Base-by-base conservation (phyloP, 2,797 vertebrate genomes). In the Bradypodion ventrale region DNA sequence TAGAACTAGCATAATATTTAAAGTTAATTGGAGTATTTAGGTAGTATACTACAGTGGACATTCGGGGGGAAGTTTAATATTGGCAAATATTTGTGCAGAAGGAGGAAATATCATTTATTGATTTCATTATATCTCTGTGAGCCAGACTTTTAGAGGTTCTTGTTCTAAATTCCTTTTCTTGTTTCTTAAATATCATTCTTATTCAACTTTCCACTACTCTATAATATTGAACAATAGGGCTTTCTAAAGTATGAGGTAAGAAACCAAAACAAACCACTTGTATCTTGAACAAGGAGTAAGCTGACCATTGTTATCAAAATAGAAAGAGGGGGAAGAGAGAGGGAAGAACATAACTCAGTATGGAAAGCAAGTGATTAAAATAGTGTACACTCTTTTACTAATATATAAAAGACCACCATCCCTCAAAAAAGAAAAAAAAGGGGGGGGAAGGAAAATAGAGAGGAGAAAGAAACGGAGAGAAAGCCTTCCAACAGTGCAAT, bases 351-450 rank as follows among this genome's bases (percentile, higher is more conserved):
- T 49, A 82, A 27, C 93, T 93, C 94, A 94, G 90, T 94, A 89
- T 94, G 94, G 94, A 96, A 94, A 96, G 94, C 94, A 95, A 85
- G 96, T 94, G 93, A 93, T 94, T 95, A 95, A 93, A 95, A 96
- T 95, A 96, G 93, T 91, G 95, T 96, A 94, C 96, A 97, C 96
- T 95, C 90, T 91, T 96, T 96, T 84, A 97, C 95, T 90, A 95
- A 96, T 96, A 97, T 96, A 86, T 82, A 93, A 93, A 92, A 95
- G 92, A 87, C 84, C 89, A 76, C 32, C 63, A 49, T 21, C 60
- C 44, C 65, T 60, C 32, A 70, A 59, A 40, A 70, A 59, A 40
- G 66, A 42, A 70, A 80, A 59, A 70, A 19, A 32, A 19, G 9
- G 42, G 19, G 27, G 19, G 7, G 15, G 52, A 90, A 88, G 77